phyloP scores from a whole-genome alignment of 2,888 invertebrate species.

The Plagodis dolabraria region DNA sequence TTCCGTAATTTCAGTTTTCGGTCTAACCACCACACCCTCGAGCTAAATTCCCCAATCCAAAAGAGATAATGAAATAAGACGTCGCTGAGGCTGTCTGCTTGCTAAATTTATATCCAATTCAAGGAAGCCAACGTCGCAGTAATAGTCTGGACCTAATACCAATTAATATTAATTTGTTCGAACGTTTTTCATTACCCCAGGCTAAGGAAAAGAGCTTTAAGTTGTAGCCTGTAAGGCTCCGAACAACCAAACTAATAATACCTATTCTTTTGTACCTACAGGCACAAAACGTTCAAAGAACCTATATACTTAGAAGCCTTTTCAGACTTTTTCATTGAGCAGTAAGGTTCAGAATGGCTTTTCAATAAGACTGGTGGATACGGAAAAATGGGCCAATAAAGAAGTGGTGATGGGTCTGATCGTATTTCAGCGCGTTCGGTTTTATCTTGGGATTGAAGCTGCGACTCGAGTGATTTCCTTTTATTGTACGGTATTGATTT shows the following conservation, averaged over 20 bases:
- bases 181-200: conserved; percentile 24
- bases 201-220: conserved; percentile 12
- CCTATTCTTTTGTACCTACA: not conserved
- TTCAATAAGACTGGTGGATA: conserved; percentile 3
- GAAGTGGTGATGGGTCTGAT: conserved; percentile 13
- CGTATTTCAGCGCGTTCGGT: conserved; percentile 24
- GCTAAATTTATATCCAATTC: conserved; percentile 13
- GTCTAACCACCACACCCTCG: too few species aligned
- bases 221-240: conserved; percentile 9
- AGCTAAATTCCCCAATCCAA: not conserved
- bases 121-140: conserved; percentile 18
- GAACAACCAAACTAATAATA: not conserved
- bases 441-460: conserved; percentile 23
- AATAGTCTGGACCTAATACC: conserved; percentile 37
- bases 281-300: not conserved
- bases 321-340: conserved; percentile 4
- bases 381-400: conserved; percentile 19
- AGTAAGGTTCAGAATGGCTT: conserved; percentile 20
- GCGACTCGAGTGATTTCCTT: conserved; percentile 13
- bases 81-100: not conserved
- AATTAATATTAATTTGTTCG: conserved; percentile 49
- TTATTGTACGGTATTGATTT: conserved; percentile 20
- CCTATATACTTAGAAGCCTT: not conserved
- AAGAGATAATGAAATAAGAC: conserved; percentile 25
- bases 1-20: too few species aligned